A percentile compares a stretch with the other conserved stretches of the same genome.
These are phyloP conservation scores for Thera britannica DNA, from an alignment of 2,888 invertebrate species.

Conservation along the genomic window DNA sequence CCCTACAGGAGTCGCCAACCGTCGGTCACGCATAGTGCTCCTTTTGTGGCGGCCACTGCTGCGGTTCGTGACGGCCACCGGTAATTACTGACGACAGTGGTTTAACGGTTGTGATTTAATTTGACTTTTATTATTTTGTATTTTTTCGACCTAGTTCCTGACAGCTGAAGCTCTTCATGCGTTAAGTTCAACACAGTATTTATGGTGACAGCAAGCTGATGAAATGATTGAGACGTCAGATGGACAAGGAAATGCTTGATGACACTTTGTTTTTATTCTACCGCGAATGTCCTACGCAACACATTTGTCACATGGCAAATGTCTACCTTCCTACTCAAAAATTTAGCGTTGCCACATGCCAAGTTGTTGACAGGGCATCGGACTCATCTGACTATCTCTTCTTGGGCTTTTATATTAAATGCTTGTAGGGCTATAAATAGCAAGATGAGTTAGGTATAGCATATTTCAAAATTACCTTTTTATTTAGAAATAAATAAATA, in stretches of 20 bases:
- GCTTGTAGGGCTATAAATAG: too few species aligned
- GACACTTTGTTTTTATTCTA: too few species aligned
- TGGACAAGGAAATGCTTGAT: not conserved
- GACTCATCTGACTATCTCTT: too few species aligned
- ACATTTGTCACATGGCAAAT: too few species aligned
- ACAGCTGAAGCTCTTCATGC: slow-evolving; percentile 2
- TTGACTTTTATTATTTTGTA: slow-evolving; percentile 10
- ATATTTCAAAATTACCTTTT: too few species aligned
- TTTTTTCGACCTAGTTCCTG: not conserved
- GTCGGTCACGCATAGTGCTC: slow-evolving; percentile 49
- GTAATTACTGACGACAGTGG: slow-evolving; percentile 34
- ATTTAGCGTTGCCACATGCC: too few species aligned
- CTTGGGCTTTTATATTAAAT: too few species aligned
- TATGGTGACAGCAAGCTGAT: not conserved
- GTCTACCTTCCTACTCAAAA: too few species aligned
- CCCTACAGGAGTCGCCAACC: slow-evolving; percentile 51
- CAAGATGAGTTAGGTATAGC: too few species aligned
- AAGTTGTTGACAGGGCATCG: too few species aligned
- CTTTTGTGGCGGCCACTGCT: slow-evolving; percentile 39
- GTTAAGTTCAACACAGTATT: not conserved
- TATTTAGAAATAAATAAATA: too few species aligned
- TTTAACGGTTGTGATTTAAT: slow-evolving; percentile 46
- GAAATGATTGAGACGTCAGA: not conserved
- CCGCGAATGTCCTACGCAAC: too few species aligned
- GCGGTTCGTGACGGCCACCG: slow-evolving; percentile 16